Evolutionary conservation across 1,140 invertebrate genomes (phyloP), one percentile per base, ranked within the genome.

Genomic region (Ctenoplectra terminalis): DNA sequence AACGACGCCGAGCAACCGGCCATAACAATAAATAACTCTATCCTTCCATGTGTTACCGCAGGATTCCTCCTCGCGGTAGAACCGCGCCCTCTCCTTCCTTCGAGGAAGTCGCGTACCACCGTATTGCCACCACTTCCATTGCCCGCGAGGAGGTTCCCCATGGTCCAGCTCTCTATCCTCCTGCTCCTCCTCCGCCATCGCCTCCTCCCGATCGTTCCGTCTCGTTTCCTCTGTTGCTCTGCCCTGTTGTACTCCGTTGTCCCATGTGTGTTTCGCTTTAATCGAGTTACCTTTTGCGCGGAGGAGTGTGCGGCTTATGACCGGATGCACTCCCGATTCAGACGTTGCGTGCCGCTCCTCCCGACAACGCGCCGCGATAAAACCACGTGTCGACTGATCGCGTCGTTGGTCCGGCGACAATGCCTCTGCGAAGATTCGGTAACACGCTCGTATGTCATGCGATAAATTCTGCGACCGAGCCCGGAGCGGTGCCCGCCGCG

Each of bases 11-110:
- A 86, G 87, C 89, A 86, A 88, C 76, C 88, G 90, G 89, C 91
- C 90, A 93, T 93, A 92, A 93, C 92, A 91, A 93, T 93, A 93
- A 93, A 92, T 92, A 93, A 93, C 91, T 92, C 91, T 90, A 91
- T 92, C 91, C 90, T 91, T 91, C 91, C 91, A 91, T 92, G 92
- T 90, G 92, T 92, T 91, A 89, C 90, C 88, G 83, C 88, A 87
- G 88, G 89, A 91, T 90, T 87, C 90, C 87, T 83, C 82, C 67
- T 87, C 84, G 86, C 89, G 87, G 84, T 88, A 81, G 85, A 87
- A 90, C 90, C 90, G 88, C 88, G 82, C 87, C 88, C 87, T 88
- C 85, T 88, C 79, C 79, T 87, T 73, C 69, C 74, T 89, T 85
- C 78, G 75, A 85, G 87, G 82, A 87, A 90, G 89, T 89, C 90